A percentile compares a stretch with the other conserved stretches of the same genome.
phyloP scores from a whole-genome alignment of 1,140 invertebrate genomes.

The Meloidogyne hapla region DNA sequence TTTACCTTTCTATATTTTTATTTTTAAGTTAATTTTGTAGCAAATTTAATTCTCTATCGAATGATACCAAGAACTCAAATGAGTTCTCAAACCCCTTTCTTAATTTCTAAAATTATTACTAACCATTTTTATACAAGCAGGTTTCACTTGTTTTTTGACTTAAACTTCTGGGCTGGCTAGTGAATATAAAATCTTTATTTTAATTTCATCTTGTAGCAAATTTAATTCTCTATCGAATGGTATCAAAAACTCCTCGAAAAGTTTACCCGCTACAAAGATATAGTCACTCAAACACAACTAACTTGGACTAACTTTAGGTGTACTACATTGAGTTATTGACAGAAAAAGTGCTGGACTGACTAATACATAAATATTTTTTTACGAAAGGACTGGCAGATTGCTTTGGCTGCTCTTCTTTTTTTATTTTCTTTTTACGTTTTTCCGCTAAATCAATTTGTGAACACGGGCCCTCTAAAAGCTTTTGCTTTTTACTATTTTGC shows the following conservation, averaged over 20 bases:
- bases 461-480: background rate
- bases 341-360: background rate
- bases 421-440: background rate
- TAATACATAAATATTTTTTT: background rate
- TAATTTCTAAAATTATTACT: too few species aligned
- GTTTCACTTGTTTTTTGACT: too few species aligned
- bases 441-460: constrained; percentile 5
- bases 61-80: background rate
- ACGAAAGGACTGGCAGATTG: background rate
- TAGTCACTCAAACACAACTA: background rate
- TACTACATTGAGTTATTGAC: background rate
- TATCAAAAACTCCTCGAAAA: background rate
- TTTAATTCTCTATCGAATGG: constrained; percentile 5
- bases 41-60: background rate
- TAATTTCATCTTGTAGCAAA: background rate
- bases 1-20: background rate
- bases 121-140: too few species aligned
- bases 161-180: too few species aligned
- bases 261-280: background rate
- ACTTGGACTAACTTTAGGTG: background rate
- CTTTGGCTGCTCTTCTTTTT: background rate
- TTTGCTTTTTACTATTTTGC: background rate
- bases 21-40: background rate
- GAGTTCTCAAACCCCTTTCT: too few species aligned
- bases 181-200: too few species aligned